A percentile compares a stretch with the other conserved stretches of the same genome.
Evolutionary conservation across 2,888 invertebrate species (phyloP).

Genomic region (Cataglyphis livida): DNA sequence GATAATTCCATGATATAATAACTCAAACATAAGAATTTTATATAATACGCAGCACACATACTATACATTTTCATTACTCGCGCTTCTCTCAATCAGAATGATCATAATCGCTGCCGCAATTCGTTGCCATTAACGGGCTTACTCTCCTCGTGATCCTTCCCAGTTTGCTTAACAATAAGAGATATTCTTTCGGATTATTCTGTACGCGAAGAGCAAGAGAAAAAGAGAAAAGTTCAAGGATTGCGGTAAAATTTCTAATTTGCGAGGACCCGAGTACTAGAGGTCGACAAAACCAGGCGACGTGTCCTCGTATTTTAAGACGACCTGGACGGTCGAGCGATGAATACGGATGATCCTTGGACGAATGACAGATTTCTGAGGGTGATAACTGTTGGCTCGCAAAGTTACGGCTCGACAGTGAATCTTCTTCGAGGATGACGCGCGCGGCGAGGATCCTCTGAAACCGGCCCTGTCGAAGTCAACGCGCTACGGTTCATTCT

Average conservation of each 20-base stretch:
- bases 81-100: conserved; percentile 20
- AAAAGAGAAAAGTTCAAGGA: background rate
- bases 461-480: conserved; percentile 68
- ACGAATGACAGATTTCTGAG: conserved; percentile 65
- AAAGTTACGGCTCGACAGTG: conserved; percentile 49
- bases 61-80: conserved; percentile 23
- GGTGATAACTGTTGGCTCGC: conserved; percentile 64
- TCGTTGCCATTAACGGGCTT: conserved; percentile 19
- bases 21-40: conserved; percentile 35
- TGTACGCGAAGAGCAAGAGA: background rate
- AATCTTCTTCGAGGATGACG: conserved; percentile 46
- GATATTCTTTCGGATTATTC: conserved; percentile 13
- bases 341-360: conserved; percentile 69
- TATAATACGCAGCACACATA: background rate
- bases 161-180: background rate
- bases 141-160: background rate
- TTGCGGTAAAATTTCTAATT: conserved; percentile 50
- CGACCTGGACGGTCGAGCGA: conserved; percentile 38
- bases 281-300: conserved; percentile 49
- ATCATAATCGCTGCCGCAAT: conserved; percentile 6
- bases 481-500: conserved; percentile 66
- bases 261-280: conserved; percentile 46
- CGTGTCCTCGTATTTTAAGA: conserved; percentile 55
- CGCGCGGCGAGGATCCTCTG: conserved; percentile 38
- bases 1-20: conserved; percentile 36